Base-by-base conservation (phyloP, 2,797 vertebrate genomes). In the Sebastes dallii region DNA sequence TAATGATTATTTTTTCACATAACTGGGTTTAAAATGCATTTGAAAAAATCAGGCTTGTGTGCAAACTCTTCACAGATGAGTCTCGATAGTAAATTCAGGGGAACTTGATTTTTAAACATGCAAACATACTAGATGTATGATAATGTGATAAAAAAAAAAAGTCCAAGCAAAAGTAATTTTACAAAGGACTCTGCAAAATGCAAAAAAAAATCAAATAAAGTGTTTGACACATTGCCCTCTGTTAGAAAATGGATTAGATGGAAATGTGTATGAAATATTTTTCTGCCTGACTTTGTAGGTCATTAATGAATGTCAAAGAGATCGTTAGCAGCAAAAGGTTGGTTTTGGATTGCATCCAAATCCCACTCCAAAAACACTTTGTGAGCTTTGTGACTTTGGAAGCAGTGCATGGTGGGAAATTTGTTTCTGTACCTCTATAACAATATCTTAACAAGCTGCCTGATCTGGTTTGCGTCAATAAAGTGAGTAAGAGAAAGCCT, bases 231-330 rank as follows among this genome's bases (percentile, higher is more conserved):
- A 66, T 27, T 16, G 9, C 29, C 11, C 8, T 30, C 30, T 60
- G 13, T 39, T 8, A 72, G 25, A n/a, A 60, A 46, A 39, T 20
- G 1, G 6, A 71, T 46, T 18, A 46, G 16, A n/a, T 55, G 32
- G 27, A 62, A 62, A 34, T 34, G 9, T 46, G 27, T 8, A 3
- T 66, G 50, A 59, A 59, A 42, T 32, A 66, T 60, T 20, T 78
- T 25, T 34, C 11, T 55, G 13, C 32, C 29, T 56, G 46, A 64
- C 62, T 20, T 8, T 12, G 34, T n/a, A 13, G 16, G 56, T 54
- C n/a, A 54, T 29, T 59, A 75, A 46, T 78, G 61, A 80, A 83
- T 74, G 74, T 80, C 80, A 80, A n/a, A 62, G n/a, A 66, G 20
- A 67, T 74, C 18, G 13, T 75, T 77, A 71, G 34, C 34, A 72